These are phyloP conservation scores for Ariolimax columbianus DNA, from an alignment of 2,888 invertebrate genomes.

Conservation along the genomic window DNA sequence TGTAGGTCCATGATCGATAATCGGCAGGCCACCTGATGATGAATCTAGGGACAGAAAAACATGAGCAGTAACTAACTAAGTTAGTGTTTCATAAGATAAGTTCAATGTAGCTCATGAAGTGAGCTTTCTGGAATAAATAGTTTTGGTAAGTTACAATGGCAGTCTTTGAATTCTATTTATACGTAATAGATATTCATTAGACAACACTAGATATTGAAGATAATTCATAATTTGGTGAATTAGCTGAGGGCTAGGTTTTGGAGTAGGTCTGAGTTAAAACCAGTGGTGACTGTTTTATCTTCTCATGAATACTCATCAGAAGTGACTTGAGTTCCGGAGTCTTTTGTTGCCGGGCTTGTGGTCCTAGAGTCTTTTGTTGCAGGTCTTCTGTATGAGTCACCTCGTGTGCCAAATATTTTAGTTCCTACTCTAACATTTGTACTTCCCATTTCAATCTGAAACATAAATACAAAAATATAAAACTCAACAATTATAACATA, in stretches of 20 bases:
- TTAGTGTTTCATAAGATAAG: no score
- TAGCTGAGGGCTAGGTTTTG: slow-evolving; percentile 1
- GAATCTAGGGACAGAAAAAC: no score
- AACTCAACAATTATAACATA: no score
- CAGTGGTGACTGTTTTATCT: background rate
- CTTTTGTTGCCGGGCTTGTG: background rate
- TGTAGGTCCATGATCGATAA: no score
- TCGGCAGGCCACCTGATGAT: no score
- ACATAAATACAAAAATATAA: background rate
- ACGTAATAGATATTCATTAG: background rate
- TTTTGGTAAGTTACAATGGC: background rate
- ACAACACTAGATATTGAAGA: background rate
- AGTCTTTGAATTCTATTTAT: background rate
- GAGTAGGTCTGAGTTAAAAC: background rate
- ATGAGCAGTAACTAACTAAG: no score
- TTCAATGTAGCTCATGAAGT: background rate
- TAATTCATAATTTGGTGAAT: background rate
- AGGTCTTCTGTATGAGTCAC: background rate
- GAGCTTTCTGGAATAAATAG: background rate
- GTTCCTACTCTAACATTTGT: slow-evolving; percentile 95
- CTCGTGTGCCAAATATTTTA: slow-evolving; percentile 89
- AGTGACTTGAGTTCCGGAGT: background rate
- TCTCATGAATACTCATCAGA: background rate
- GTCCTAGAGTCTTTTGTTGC: background rate
- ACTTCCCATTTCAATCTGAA: slow-evolving; percentile 89